Percentiles rank a stretch among this genome's conserved stretches.
These are phyloP conservation scores for Phenganax subtilis DNA, from an alignment of 92 coral and sea anemone species.

Conservation along the genomic window DNA sequence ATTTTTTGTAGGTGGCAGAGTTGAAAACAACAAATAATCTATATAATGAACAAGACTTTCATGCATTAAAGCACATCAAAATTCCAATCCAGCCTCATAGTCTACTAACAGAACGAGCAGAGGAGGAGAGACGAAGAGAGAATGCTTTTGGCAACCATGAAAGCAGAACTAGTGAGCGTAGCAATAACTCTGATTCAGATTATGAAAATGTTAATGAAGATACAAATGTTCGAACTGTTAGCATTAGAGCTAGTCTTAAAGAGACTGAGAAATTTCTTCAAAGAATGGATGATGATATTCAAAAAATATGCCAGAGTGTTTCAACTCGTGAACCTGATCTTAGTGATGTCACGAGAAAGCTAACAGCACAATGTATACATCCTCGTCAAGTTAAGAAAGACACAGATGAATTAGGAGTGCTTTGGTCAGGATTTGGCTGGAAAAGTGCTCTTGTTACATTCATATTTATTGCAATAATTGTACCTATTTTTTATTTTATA, in stretches of 20 bases:
- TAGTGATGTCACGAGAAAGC: constrained; percentile 76
- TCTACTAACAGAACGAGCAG: constrained; percentile 65
- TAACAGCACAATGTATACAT: constrained; percentile 87
- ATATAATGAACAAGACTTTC: constrained; percentile 93
- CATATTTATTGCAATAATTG: constrained; percentile 60
- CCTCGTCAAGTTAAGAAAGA: constrained; percentile 67
- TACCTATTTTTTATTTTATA: constrained; percentile 63
- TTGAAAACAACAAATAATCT: constrained; percentile 74
- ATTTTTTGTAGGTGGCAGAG: constrained; percentile 68
- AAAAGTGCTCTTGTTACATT: constrained; percentile 63
- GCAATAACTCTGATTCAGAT: constrained; percentile 29
- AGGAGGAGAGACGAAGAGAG: constrained; percentile 61
- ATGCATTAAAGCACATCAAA: constrained; percentile 83
- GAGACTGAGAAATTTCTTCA: constrained; percentile 79
- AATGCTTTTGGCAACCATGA: constrained; percentile 51
- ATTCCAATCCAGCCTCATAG: constrained; percentile 91
- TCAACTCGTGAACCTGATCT: constrained; percentile 64
- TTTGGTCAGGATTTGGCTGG: constrained; percentile 87
- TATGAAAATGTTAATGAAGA: constrained; percentile 47
- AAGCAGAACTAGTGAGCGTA: constrained; percentile 46
- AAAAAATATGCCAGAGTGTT: constrained; percentile 78
- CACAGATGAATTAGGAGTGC: constrained; percentile 68
- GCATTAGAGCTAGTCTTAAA: constrained; percentile 82
- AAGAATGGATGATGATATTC: constrained; percentile 89
- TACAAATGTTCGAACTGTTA: constrained; percentile 71